Evolutionary conservation across 1,140 invertebrate genomes (phyloP).

Genomic region (Cylas formicarius): DNA sequence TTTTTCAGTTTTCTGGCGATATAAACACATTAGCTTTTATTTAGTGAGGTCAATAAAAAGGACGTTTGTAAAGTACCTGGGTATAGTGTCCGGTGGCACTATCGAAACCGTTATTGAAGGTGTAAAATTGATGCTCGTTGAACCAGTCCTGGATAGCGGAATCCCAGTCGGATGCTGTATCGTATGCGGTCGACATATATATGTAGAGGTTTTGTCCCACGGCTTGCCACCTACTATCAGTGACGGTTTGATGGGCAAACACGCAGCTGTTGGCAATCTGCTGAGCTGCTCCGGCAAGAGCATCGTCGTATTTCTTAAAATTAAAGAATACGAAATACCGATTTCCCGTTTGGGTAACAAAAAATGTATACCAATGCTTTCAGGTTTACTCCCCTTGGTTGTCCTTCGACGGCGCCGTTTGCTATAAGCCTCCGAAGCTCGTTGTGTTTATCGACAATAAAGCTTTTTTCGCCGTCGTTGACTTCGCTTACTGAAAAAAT

Average conservation of each 20-base stretch:
- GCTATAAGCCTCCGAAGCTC: constrained; percentile 25
- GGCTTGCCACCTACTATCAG: constrained; percentile 25
- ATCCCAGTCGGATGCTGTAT: constrained; percentile 10
- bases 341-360: no score
- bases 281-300: constrained; percentile 21
- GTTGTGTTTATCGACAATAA: constrained; percentile 36
- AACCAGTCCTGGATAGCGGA: constrained; percentile 24
- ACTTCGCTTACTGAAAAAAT: constrained; percentile 30
- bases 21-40: no score
- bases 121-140: constrained; percentile 16
- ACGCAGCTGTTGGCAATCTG: constrained; percentile 26
- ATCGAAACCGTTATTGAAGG: constrained; percentile 1
- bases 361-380: constrained; percentile 28
- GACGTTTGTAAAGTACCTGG: no score
- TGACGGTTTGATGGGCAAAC: constrained; percentile 23
- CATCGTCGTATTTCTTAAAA: constrained; percentile 22
- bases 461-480: constrained; percentile 27
- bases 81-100: constrained; percentile 21
- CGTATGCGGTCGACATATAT: constrained; percentile 8
- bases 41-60: no score
- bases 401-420: constrained; percentile 25
- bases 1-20: no score
- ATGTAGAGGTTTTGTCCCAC: constrained; percentile 24
- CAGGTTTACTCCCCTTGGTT: constrained; percentile 28
- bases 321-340: no score